These are phyloP conservation scores for Coecobrya sp. DNA, from an alignment of 2,888 invertebrate species.

Conservation along the genomic window DNA sequence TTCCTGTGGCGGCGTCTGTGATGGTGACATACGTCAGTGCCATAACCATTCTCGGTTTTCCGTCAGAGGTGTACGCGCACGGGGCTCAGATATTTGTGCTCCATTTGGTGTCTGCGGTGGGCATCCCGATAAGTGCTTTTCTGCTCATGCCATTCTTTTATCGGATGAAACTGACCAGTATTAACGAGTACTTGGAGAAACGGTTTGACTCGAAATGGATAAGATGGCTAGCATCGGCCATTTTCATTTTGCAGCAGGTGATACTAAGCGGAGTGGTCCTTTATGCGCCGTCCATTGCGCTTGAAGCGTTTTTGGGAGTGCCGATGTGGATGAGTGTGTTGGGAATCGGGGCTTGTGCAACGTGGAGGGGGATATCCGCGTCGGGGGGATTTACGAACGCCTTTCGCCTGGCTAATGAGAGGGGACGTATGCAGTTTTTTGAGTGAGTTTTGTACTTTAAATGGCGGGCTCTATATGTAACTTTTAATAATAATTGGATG, in stretches of 20 bases:
- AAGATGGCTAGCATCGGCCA: constrained; percentile 73
- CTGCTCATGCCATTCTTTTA: constrained; percentile 84
- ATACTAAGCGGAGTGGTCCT: constrained; percentile 86
- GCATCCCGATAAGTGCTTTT: constrained; percentile 80
- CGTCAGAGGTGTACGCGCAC: constrained; percentile 83
- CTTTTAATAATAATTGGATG: neutral
- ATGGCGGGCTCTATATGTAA: too few species aligned
- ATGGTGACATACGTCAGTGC: constrained; percentile 82
- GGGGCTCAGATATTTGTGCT: constrained; percentile 84
- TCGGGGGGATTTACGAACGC: constrained; percentile 87
- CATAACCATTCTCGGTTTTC: constrained; percentile 80
- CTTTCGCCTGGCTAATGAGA: constrained; percentile 87
- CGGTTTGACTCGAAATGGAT: constrained; percentile 77
- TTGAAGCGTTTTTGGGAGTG: constrained; percentile 87
- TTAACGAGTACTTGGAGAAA: constrained; percentile 82
- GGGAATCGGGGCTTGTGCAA: constrained; percentile 84
- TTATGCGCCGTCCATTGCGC: constrained; percentile 86
- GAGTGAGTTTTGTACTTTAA: constrained; percentile 80
- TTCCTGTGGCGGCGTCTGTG: constrained; percentile 77
- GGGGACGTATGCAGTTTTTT: constrained; percentile 87
- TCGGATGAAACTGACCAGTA: constrained; percentile 83
- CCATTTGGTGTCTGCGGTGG: constrained; percentile 81
- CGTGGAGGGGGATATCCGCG: constrained; percentile 87
- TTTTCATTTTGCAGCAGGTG: constrained; percentile 76
- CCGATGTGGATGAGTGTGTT: constrained; percentile 87